Conservation (phyloP, 2,113 vertebrate species). For the Varanus komodoensis region DNA sequence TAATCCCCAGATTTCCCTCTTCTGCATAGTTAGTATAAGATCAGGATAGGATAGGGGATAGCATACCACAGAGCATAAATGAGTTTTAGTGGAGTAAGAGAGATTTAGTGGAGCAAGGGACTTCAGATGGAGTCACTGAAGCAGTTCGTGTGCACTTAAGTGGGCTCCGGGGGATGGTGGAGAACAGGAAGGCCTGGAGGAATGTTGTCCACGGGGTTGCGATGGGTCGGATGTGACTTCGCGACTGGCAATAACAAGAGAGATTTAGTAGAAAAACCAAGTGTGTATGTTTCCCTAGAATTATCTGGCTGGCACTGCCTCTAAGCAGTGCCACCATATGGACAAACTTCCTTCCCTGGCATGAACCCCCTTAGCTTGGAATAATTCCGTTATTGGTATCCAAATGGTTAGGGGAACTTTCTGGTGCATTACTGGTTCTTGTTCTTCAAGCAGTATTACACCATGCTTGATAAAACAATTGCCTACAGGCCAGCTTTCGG, state of each 20-base stretch:
- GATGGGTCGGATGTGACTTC: too few species aligned
- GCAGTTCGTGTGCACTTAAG: too few species aligned
- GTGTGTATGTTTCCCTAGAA: not conserved
- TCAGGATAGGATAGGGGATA: too few species aligned
- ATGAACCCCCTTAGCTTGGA: not conserved
- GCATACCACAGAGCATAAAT: not conserved
- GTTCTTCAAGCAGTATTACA: not conserved
- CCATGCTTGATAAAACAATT: not conserved
- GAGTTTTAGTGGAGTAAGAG: not conserved
- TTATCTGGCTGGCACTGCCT: not conserved
- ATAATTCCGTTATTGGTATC: not conserved
- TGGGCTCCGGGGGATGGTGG: too few species aligned
- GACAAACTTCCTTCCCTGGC: not conserved
- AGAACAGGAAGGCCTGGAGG: too few species aligned
- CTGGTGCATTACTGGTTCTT: not conserved
- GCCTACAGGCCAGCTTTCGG: not conserved
- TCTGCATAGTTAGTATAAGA: not conserved
- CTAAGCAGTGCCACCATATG: not conserved
- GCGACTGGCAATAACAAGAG: too few species aligned
- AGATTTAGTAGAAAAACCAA: too few species aligned
- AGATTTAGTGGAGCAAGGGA: not conserved
- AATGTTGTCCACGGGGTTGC: too few species aligned
- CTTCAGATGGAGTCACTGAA: too few species aligned
- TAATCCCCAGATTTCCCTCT: not conserved
- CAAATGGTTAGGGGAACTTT: not conserved